These are phyloP conservation scores for Nerophis lumbriciformis DNA, from an alignment of 2,113 vertebrate species.

Conservation along the genomic window DNA sequence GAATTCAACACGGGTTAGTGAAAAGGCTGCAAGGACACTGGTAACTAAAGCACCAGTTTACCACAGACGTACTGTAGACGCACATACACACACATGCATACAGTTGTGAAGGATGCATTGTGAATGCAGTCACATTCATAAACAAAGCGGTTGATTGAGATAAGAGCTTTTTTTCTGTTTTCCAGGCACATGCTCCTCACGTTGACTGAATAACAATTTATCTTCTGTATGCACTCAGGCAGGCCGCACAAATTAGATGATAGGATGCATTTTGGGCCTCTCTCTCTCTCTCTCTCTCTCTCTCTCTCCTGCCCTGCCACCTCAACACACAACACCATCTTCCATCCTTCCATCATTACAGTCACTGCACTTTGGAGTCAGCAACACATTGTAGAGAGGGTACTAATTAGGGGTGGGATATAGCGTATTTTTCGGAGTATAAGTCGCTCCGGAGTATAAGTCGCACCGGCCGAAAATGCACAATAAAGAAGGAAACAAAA, in stretches of 20 bases:
- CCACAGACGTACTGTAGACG: neutral
- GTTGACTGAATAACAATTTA: conserved; percentile 22
- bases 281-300: neutral
- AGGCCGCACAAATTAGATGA: conserved; percentile 17
- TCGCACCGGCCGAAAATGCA: no score
- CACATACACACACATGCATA: neutral
- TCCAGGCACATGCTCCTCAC: neutral
- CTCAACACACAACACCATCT: neutral
- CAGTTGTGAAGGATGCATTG: neutral
- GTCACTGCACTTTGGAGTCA: neutral
- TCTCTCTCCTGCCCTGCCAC: neutral
- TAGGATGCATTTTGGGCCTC: neutral
- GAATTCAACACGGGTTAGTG: conserved; percentile 16
- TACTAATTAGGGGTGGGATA: no score
- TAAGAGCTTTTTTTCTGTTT: conserved; percentile 1
- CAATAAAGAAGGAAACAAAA: no score
- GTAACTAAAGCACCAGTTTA: neutral
- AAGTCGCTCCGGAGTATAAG: no score
- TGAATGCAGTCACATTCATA: conserved; percentile 5
- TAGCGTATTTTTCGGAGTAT: no score
- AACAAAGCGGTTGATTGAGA: conserved; percentile 2
- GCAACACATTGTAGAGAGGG: no score
- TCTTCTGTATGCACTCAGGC: conserved; percentile 8
- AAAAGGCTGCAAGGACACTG: neutral
- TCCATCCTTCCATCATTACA: conserved; percentile 23